Evolutionary conservation across 2,888 invertebrate genomes (phyloP), one percentile per base, ranked within the genome.

Genomic region (Synanthedon formicaeformis): DNA sequence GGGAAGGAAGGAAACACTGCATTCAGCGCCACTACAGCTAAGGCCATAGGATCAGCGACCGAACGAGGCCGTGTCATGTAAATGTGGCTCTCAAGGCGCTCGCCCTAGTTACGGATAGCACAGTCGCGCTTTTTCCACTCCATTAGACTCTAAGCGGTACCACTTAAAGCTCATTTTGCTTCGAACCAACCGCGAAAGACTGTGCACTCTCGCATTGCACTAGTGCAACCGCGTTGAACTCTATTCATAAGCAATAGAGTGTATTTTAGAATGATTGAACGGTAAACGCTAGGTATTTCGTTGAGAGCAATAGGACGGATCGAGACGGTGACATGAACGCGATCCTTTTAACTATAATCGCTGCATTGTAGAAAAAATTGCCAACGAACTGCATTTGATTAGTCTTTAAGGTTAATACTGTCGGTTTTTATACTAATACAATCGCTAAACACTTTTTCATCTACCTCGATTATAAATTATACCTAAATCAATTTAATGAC

Each of bases 81-180:
- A 86, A 86, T 84, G 75, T 73, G 63, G 65, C 68, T 69, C 80
- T 81, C 86, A 85, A 86, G 85, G 86, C 70, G 67, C 66, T 68
- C 75, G 85, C 74, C 86, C 85, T 79, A 86, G 73, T 76, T 85
- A 78, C 78, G 58, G 51, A 34, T 56, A 51, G 55, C 57, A 62
- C 61, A 65, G 63, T 63, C 59, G 53, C 56, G 12, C 23, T 49
- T 3, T 27, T 16, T 2, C 49, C 51, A 13, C 11, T 13, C 50
- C 13, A 3, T 48, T 27, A 49, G 4, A 41, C 45, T 41, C 40
- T 51, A 50, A 40, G 3, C 8, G n/a, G 4, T 14, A 14, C 18
- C 1, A 1, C 12, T 51, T 51, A 2, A 41, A 48, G 40, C 5
- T 50, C 48, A 18, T 27, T n/a, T 50, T 6, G 12, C 55, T 2